These are phyloP conservation scores for Steinernema hermaphroditum DNA, from an alignment of 2,888 invertebrate species.

Conservation along the genomic window DNA sequence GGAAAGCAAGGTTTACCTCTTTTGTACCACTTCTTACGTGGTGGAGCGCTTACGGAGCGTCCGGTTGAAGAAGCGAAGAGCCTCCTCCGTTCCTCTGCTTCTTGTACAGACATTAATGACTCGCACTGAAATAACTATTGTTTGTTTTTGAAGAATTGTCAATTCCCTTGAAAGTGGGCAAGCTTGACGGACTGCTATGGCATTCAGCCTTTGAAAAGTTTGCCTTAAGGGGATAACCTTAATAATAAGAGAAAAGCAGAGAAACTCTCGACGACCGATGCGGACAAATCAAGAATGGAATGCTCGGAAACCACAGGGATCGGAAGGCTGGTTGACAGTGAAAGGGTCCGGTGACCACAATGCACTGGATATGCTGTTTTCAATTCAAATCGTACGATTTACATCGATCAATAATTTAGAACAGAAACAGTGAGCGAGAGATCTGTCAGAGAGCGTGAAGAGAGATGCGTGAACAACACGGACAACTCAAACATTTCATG, in stretches of 20 bases:
- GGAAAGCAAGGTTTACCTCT: slow-evolving; percentile 35
- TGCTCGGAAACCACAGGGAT: too few species aligned
- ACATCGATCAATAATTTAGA: slow-evolving; percentile 6
- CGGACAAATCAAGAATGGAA: too few species aligned
- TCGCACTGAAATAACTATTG: slow-evolving; percentile 10
- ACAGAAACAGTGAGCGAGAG: too few species aligned
- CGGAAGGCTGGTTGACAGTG: too few species aligned
- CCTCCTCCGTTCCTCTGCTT: slow-evolving; percentile 3
- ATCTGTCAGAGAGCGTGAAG: too few species aligned
- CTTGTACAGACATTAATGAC: slow-evolving; percentile 22
- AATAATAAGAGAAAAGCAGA: not conserved
- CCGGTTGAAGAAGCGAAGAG: slow-evolving; percentile 33
- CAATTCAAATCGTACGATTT: not conserved
- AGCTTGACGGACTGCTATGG: not conserved
- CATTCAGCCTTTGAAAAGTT: not conserved
- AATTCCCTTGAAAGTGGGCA: not conserved
- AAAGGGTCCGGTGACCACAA: too few species aligned
- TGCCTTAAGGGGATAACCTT: too few species aligned
- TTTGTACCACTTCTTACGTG: slow-evolving; percentile 45
- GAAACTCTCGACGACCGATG: not conserved
- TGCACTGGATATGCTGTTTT: too few species aligned
- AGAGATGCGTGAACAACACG: too few species aligned
- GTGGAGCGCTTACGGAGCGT: slow-evolving; percentile 47
- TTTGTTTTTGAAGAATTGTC: not conserved
- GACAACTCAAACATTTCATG: too few species aligned